Conservation (phyloP, 2,888 invertebrate species). For the Tenthredo notha region DNA sequence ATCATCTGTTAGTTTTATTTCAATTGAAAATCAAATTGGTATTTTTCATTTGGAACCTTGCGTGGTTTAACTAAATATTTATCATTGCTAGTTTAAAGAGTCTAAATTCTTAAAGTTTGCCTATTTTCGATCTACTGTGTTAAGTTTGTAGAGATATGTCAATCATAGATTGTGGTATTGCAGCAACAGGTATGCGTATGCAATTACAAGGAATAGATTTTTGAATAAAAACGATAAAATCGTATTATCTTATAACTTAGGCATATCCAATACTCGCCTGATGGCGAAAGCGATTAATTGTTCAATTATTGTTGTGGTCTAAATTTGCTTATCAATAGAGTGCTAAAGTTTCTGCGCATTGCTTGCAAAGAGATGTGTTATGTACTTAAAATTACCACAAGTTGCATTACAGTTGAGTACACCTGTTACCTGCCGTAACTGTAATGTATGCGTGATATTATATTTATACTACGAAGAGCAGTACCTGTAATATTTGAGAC, state of each 20-base stretch:
- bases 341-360: not conserved
- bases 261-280: not conserved
- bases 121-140: slow-evolving; percentile 30
- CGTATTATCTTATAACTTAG: slow-evolving; percentile 8
- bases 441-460: slow-evolving; percentile 33
- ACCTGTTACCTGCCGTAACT: not conserved
- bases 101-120: slow-evolving; percentile 14
- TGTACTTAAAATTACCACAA: slow-evolving; percentile 27
- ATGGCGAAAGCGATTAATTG: not conserved
- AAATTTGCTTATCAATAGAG: not conserved
- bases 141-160: slow-evolving; percentile 36
- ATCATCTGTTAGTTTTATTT: not conserved
- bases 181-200: slow-evolving; percentile 1
- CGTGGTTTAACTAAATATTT: slow-evolving; percentile 7
- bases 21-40: not conserved
- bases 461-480: slow-evolving; percentile 34
- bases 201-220: slow-evolving; percentile 12
- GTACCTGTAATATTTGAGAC: slow-evolving; percentile 45
- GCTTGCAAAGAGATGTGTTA: slow-evolving; percentile 18
- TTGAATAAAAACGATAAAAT: not conserved
- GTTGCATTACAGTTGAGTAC: slow-evolving; percentile 22
- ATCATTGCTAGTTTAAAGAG: slow-evolving; percentile 15
- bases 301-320: slow-evolving; percentile 21
- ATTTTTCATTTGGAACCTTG: not conserved
- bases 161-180: slow-evolving; percentile 2